A percentile compares a stretch with the other conserved stretches of the same genome.
Evolutionary conservation across 2,797 vertebrate species (phyloP).

Genomic region (Coracias cyanogaster): DNA sequence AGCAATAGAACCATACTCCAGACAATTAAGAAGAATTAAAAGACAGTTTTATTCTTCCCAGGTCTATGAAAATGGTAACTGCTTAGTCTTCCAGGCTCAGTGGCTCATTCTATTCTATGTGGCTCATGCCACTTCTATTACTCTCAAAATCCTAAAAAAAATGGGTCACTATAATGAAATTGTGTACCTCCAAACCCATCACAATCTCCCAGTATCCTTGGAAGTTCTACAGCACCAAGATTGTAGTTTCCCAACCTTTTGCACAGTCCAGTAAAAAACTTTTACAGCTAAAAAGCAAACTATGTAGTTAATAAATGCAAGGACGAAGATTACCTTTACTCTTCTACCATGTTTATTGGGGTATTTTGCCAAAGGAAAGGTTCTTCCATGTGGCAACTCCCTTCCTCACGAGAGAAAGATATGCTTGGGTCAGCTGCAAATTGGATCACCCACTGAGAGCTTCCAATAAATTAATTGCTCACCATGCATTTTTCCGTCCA

Average conservation of each 20-base stretch:
- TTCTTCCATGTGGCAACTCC: not conserved
- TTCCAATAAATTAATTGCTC: not conserved
- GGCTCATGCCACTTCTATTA: not conserved
- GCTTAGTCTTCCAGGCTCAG: not conserved
- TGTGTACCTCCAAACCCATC: not conserved
- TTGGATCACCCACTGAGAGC: not conserved
- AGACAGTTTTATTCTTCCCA: not conserved
- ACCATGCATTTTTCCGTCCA: not conserved
- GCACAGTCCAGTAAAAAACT: not conserved
- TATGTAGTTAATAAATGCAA: not conserved
- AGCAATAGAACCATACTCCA: not conserved
- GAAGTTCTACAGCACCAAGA: not conserved
- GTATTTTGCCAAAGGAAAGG: not conserved
- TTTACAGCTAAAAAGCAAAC: not conserved
- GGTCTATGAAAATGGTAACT: not conserved
- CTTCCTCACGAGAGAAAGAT: not conserved
- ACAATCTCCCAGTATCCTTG: not conserved
- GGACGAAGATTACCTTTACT: not conserved
- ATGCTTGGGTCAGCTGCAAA: not conserved
- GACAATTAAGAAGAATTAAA: not conserved
- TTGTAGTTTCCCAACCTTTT: not conserved
- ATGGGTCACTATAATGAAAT: not conserved
- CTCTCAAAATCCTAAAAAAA: not conserved
- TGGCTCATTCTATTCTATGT: not conserved
- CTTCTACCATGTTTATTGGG: not conserved